Evolutionary conservation across 2,797 vertebrate species (phyloP).

Genomic region (Notolabrus celidotus): DNA sequence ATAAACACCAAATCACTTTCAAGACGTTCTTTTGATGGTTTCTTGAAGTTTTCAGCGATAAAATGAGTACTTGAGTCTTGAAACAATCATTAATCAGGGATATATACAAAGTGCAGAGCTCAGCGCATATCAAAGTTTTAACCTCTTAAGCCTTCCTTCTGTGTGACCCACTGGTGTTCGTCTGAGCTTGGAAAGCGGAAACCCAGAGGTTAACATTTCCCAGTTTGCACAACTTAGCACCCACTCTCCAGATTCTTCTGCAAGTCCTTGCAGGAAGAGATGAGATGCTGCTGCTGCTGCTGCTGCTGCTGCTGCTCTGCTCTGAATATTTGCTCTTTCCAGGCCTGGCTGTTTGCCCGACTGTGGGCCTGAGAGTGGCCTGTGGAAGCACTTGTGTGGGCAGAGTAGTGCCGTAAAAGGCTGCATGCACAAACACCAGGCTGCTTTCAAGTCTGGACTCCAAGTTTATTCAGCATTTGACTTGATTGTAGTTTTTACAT

Average conservation of each 20-base stretch:
- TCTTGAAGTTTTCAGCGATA: not conserved
- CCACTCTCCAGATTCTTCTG: constrained; percentile 64
- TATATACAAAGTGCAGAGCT: too few relatives aligned
- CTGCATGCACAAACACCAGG: constrained; percentile 61
- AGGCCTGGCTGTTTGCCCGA: constrained; percentile 44
- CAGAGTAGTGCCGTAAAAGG: constrained; percentile 65
- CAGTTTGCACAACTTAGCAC: constrained; percentile 57
- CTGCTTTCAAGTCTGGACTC: constrained; percentile 69
- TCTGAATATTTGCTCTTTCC: constrained; percentile 45
- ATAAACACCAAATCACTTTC: not conserved
- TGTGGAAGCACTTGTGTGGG: constrained; percentile 58
- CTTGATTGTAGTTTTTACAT: constrained; percentile 24
- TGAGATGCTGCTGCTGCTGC: constrained; percentile 43
- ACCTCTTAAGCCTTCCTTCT: too few relatives aligned
- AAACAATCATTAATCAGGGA: not conserved
- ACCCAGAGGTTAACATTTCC: constrained; percentile 49
- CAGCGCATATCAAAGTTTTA: too few relatives aligned
- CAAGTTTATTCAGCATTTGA: constrained; percentile 62
- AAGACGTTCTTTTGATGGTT: not conserved
- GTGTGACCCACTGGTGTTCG: constrained; percentile 21
- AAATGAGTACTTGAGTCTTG: not conserved
- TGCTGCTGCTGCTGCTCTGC: constrained; percentile 31
- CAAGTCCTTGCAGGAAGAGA: constrained; percentile 41
- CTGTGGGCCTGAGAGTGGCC: constrained; percentile 26
- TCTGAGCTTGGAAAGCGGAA: constrained; percentile 44